Evolutionary conservation across 2,797 vertebrate species (phyloP).

Genomic region (Spinibarbus caldwelli): DNA sequence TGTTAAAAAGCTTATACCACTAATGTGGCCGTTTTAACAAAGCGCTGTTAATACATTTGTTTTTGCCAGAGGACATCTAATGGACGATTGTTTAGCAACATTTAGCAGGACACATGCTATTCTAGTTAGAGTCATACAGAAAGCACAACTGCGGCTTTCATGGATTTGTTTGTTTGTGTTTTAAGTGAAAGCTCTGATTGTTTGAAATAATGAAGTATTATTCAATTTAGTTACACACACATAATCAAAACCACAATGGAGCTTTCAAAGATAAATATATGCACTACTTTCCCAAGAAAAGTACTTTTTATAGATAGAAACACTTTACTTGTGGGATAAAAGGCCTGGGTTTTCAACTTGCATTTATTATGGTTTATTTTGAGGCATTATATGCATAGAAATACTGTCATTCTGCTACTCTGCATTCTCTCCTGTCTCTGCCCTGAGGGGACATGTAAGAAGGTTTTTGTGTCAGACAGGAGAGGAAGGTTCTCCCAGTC

Average conservation of each 20-base stretch:
- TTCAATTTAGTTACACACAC: slow-evolving; percentile 13
- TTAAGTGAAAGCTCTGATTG: neutral
- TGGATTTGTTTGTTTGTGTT: slow-evolving; percentile 4
- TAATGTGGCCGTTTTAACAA: neutral
- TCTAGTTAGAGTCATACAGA: neutral
- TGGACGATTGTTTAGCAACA: neutral
- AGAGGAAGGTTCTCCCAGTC: slow-evolving; percentile 11
- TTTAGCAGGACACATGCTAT: neutral
- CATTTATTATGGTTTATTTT: slow-evolving; percentile 3
- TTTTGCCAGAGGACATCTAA: slow-evolving; percentile 7
- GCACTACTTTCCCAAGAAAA: neutral
- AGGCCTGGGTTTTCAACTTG: neutral
- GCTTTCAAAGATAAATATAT: neutral
- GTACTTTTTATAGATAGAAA: neutral
- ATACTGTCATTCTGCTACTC: slow-evolving; percentile 6
- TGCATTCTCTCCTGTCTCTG: slow-evolving; percentile 9
- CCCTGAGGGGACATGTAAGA: slow-evolving; percentile 18
- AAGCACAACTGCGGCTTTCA: neutral
- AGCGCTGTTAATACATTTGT: neutral
- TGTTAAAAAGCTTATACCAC: neutral
- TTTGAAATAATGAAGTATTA: neutral
- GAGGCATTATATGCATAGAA: slow-evolving; percentile 3
- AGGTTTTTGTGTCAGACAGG: slow-evolving; percentile 7
- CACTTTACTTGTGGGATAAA: neutral
- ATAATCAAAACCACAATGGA: neutral